Evolutionary conservation across 1,140 invertebrate species (phyloP).

Genomic region (Drosophila yakuba): DNA sequence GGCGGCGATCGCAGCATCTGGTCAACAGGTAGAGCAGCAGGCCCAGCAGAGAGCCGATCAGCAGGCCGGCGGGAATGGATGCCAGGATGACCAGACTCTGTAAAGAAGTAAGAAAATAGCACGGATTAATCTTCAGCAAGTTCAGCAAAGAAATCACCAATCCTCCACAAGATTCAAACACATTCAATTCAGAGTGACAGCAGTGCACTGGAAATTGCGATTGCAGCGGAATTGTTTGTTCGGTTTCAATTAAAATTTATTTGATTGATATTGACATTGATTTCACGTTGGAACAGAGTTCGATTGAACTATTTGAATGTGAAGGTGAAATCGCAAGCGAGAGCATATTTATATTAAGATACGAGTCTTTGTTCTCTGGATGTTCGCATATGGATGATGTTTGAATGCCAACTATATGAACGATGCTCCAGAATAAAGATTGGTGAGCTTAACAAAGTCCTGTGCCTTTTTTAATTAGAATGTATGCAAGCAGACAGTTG

Average conservation of each 20-base stretch:
- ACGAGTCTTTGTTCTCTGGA: too few species aligned
- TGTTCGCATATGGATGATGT: too few species aligned
- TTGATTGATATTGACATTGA: slow-evolving; percentile 33
- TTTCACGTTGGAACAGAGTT: neutral
- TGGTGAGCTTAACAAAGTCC: neutral
- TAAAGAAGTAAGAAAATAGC: neutral
- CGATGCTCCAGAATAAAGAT: neutral
- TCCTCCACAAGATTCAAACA: too few species aligned
- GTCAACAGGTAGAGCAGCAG: slow-evolving; percentile 95
- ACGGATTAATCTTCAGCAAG: too few species aligned
- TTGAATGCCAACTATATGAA: neutral
- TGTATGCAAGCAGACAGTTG: neutral
- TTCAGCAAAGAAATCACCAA: too few species aligned
- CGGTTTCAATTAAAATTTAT: slow-evolving; percentile 1
- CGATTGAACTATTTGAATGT: slow-evolving; percentile 4
- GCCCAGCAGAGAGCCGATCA: slow-evolving; percentile 94
- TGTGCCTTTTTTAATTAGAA: slow-evolving; percentile 7
- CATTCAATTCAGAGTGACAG: slow-evolving; percentile 1
- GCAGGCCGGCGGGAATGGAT: slow-evolving; percentile 94
- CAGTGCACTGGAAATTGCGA: neutral
- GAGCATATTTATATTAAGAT: neutral
- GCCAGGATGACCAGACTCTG: slow-evolving; percentile 96
- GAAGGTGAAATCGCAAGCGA: neutral
- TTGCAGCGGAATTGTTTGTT: slow-evolving; percentile 11
- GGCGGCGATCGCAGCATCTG: slow-evolving; percentile 96